Evolutionary conservation across 2,797 vertebrate species (phyloP).

Genomic region (Enteromius anoplus): DNA sequence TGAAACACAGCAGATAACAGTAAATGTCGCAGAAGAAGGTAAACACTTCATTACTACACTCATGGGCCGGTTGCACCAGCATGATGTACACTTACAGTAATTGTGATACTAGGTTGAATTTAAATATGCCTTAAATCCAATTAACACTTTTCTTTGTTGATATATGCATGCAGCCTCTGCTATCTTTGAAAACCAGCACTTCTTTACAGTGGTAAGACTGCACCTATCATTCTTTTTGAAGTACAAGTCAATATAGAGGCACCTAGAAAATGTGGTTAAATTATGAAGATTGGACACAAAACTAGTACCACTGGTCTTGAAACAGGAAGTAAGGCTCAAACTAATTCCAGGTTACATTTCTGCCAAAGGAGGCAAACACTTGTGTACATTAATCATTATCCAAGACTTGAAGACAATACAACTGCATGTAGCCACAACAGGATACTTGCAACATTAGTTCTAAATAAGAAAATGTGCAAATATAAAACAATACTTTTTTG

Average conservation of each 20-base stretch:
- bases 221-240: background rate
- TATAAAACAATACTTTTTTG: background rate
- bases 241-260: background rate
- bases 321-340: background rate
- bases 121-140: background rate
- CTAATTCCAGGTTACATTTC: background rate
- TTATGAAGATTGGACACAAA: background rate
- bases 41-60: background rate
- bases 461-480: background rate
- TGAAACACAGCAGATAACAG: conserved; percentile 6
- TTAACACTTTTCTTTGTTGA: conserved; percentile 4
- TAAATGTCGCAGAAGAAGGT: conserved; percentile 27
- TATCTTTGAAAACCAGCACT: background rate
- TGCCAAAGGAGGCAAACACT: background rate
- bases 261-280: background rate
- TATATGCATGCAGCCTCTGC: background rate
- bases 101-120: background rate
- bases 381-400: background rate
- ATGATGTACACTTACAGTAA: background rate
- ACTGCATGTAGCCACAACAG: background rate
- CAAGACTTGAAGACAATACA: background rate
- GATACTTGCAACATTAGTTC: background rate
- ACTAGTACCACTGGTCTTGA: background rate
- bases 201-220: conserved; percentile 18
- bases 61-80: background rate